Base-by-base conservation (phyloP, 2,797 vertebrate species). In the Thalassophryne amazonica region DNA sequence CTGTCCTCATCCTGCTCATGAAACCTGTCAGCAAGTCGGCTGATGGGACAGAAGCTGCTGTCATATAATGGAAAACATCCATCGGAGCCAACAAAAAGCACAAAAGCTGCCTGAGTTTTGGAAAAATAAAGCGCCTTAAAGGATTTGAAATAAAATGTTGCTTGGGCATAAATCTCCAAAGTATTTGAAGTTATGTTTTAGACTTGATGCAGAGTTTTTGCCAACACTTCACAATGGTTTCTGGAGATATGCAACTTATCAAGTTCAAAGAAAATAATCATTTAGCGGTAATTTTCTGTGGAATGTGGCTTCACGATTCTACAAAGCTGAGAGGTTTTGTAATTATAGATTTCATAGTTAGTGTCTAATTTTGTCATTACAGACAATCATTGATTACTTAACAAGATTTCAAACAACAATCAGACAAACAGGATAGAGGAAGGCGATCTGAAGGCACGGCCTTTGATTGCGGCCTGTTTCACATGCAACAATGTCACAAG, bases 21-120 rank as follows among this genome's bases (percentile, higher is more conserved):
- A 67, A 54, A 50, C 11, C 20, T 60, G 22, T 31, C 28, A 29
- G 16, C 23, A 12, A 40, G 40, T 18, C 50, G 41, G 6, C 54
- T 36, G 32, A 62, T 38, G 36, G 48, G 31, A 54, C 9, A 22
- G 39, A 31, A 35, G 12, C 18, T 35, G 31, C 54, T 14, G 29
- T 39, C 60, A 41, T 80, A 63, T 80, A 63, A 73, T 58, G 62
- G 62, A 78, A 78, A 72, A 48, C 10, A 0, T n/a, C n/a, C 27
- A 24, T 45, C 16, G 6, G 40, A 69, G 52, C 55, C 60, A 65
- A 30, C 13, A 35, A 2, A 46, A 45, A 28, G 29, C 52, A 57
- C 40, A 42, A 25, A 66, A 54, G 37, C 47, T 54, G 50, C 42
- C 38, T 14, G 10, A 73, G 55, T 46, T 39, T 17, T 41, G 45